These are phyloP conservation scores for Dermochelys coriacea DNA, from an alignment of 2,797 vertebrate genomes.

Conservation along the genomic window DNA sequence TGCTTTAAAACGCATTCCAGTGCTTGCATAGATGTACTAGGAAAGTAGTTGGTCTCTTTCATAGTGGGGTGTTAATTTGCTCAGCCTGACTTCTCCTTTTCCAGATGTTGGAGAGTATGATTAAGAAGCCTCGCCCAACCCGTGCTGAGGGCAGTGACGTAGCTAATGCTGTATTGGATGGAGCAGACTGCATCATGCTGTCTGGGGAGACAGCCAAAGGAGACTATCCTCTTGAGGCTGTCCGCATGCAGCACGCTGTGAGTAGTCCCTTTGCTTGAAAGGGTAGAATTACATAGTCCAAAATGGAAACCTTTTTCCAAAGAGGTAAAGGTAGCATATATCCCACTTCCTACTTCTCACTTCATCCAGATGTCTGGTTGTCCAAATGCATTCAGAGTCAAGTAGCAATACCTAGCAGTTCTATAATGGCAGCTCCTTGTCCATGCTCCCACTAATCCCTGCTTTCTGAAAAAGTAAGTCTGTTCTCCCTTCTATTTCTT, in stretches of 20 bases:
- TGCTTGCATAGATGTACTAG: accelerated
- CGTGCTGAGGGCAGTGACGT: conserved; percentile 94
- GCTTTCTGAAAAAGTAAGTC: accelerated
- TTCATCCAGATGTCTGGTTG: background rate
- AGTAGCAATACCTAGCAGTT: background rate
- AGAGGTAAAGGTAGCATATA: background rate
- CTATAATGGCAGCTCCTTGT: background rate
- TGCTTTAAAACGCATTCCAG: background rate
- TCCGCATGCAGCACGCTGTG: conserved; percentile 97
- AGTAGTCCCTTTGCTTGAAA: conserved; percentile 45
- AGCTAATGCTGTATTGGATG: conserved; percentile 85
- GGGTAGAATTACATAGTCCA: background rate
- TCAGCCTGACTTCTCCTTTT: background rate
- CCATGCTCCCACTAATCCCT: accelerated
- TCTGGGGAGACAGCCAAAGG: conserved; percentile 97
- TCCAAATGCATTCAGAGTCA: accelerated
- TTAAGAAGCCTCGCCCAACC: conserved; percentile 96
- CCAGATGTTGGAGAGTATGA: conserved; percentile 99
- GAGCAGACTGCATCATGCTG: conserved; percentile 93
- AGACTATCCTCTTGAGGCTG: conserved; percentile 96
- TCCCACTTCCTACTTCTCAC: accelerated
- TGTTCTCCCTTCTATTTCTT: background rate
- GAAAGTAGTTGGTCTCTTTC: background rate
- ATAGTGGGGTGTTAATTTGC: background rate
- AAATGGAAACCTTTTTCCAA: background rate